Conservation (phyloP, 2,113 vertebrate genomes). For the Tursiops truncatus region DNA sequence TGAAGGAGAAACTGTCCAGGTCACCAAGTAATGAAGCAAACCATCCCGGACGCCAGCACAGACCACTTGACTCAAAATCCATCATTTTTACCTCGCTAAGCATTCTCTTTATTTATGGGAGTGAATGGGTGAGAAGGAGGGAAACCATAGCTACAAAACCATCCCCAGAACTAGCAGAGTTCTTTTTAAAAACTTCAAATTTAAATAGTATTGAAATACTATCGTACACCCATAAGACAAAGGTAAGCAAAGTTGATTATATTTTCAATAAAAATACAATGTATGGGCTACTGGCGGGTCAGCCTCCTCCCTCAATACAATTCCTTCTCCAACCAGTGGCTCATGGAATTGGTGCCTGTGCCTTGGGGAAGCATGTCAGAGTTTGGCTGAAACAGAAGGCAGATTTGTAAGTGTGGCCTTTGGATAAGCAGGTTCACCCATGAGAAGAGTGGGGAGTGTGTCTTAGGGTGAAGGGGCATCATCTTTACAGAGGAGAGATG, state of each 20-base stretch:
- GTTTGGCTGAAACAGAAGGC: background rate
- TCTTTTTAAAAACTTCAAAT: background rate
- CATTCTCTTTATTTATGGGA: background rate
- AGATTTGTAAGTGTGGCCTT: background rate
- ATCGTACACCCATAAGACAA: background rate
- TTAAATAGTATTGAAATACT: background rate
- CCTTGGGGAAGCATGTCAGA: background rate
- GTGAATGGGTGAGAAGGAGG: background rate
- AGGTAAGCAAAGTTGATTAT: background rate
- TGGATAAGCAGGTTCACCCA: background rate
- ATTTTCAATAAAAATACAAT: background rate
- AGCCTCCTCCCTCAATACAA: rapidly evolving
- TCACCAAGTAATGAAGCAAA: background rate
- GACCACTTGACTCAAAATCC: background rate
- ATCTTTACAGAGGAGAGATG: background rate
- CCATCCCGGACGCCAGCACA: background rate
- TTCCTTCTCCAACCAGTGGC: background rate
- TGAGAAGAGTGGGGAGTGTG: background rate
- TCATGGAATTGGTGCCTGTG: background rate
- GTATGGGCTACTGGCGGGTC: background rate
- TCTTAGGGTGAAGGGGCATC: background rate
- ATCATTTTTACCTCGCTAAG: background rate
- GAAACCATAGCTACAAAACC: background rate
- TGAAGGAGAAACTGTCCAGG: background rate
- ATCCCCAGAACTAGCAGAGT: background rate